phyloP scores from a whole-genome alignment of 2,888 invertebrate species.

The Blastobasis lacticolella region DNA sequence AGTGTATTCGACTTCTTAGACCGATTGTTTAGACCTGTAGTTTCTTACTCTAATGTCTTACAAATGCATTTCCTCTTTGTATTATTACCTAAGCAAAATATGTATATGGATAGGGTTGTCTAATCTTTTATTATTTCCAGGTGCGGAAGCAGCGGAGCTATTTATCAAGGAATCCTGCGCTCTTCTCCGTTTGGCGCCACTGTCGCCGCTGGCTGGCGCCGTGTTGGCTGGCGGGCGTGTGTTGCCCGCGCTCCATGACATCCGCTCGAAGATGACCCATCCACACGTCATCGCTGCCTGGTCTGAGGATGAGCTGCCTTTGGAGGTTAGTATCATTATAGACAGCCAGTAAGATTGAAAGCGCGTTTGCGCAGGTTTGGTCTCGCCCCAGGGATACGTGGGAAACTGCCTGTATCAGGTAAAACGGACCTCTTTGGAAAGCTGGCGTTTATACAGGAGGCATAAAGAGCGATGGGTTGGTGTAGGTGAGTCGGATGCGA shows the following conservation, averaged over 20 bases:
- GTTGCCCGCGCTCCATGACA: slow-evolving; percentile 94
- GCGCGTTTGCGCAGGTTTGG: neutral
- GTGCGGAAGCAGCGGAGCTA: slow-evolving; percentile 84
- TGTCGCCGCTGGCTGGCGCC: slow-evolving; percentile 88
- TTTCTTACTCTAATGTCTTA: too few relatives aligned
- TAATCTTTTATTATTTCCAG: slow-evolving; percentile 40
- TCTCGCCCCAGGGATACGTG: too few relatives aligned
- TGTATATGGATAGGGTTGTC: too few relatives aligned
- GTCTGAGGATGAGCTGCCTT: slow-evolving; percentile 97
- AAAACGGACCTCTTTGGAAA: too few relatives aligned
- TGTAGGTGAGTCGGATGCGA: too few relatives aligned
- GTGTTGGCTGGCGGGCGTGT: slow-evolving; percentile 95
- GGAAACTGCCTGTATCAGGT: too few relatives aligned
- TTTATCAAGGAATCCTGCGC: slow-evolving; percentile 95
- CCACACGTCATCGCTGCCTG: slow-evolving; percentile 90
- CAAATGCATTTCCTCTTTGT: too few relatives aligned
- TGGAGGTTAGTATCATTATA: slow-evolving; percentile 51
- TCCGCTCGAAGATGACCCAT: slow-evolving; percentile 73
- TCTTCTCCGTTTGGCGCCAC: slow-evolving; percentile 85
- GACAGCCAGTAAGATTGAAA: neutral
- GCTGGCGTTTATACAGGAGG: too few relatives aligned
- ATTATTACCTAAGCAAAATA: too few relatives aligned
- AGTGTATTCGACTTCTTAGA: too few relatives aligned
- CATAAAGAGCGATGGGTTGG: too few relatives aligned
- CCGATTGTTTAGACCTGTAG: too few relatives aligned